Evolutionary conservation across 2,113 vertebrate species (phyloP), one percentile per base, ranked within the genome.

Genomic region (Hiodon alosoides): DNA sequence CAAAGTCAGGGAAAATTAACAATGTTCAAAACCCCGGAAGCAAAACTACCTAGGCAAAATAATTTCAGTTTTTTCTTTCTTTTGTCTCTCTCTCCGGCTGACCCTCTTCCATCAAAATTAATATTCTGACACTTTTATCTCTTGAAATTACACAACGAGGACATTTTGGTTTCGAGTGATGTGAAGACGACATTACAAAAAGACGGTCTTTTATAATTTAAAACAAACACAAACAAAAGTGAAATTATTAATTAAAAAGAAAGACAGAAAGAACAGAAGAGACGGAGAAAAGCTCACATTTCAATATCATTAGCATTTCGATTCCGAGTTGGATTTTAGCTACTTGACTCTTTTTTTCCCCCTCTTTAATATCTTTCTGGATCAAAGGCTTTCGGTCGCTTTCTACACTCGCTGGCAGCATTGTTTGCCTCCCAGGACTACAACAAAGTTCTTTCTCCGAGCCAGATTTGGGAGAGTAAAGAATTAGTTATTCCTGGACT

Each of bases 331-430:
- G 65, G 78, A 85, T 83, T 84, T 83, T 79, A 83, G 81, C 80
- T 86, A 85, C 85, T 85, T 84, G 69, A 79, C 76, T 77, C 67
- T 82, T 81, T 79, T 81, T 76, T 58, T 67, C 59, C 73, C 83
- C 74, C 82, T 77, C 54, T 60, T 82, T 89, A 87, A 89, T 88
- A 90, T 91, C 87, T 84, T 82, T 74, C 78, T 86, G 85, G 86
- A 90, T 89, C 90, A 91, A 90, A 90, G 88, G 82, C 87, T 88
- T 87, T 76, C 53, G 67, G 80, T 85, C 81, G 82, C 81, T 85
- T 86, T 82, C 83, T 83, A 81, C 82, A 81, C 88, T 89, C 31
- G 31, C 31, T 31, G 79, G 79, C 81, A 88, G 88, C 89, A 81
- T 88, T 86, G 84, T 89, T 88, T 89, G 84, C 85, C 86, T 90